phyloP scores from a whole-genome alignment of 2,113 vertebrate species.

The Chionis minor region DNA sequence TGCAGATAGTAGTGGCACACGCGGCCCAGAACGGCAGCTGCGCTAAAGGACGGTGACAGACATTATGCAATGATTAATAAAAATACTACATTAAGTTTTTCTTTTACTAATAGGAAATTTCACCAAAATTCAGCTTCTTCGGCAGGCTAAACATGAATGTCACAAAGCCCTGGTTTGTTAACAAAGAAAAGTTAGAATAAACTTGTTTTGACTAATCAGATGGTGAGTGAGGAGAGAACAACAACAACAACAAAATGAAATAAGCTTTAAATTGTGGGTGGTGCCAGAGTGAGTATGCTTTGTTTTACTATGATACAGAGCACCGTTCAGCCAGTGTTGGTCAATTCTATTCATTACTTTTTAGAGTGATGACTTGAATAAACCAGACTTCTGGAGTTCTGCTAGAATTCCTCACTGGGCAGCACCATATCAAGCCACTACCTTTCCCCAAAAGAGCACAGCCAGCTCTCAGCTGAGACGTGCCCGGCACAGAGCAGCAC shows the following conservation, averaged over 20 bases:
- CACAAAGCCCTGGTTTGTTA: neutral
- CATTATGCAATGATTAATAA: neutral
- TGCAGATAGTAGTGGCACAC: neutral
- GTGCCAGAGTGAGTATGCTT: neutral
- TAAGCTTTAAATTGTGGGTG: neutral
- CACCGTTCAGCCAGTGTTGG: neutral
- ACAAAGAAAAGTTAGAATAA: neutral
- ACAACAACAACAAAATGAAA: neutral
- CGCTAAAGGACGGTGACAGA: neutral
- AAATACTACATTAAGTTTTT: neutral
- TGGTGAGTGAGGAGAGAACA: neutral
- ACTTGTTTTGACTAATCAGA: neutral
- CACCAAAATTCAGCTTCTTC: neutral
- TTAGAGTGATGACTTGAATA: neutral
- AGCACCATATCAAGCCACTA: neutral
- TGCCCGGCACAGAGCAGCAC: neutral
- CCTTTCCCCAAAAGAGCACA: neutral
- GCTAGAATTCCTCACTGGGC: neutral
- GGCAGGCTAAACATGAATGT: neutral
- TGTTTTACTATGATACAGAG: neutral
- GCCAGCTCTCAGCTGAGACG: neutral
- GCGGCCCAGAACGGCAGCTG: neutral
- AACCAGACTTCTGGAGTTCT: neutral
- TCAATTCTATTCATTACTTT: neutral
- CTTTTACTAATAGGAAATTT: neutral